Conservation (phyloP, 2,797 vertebrate genomes). For the Chrysocyon brachyurus region DNA sequence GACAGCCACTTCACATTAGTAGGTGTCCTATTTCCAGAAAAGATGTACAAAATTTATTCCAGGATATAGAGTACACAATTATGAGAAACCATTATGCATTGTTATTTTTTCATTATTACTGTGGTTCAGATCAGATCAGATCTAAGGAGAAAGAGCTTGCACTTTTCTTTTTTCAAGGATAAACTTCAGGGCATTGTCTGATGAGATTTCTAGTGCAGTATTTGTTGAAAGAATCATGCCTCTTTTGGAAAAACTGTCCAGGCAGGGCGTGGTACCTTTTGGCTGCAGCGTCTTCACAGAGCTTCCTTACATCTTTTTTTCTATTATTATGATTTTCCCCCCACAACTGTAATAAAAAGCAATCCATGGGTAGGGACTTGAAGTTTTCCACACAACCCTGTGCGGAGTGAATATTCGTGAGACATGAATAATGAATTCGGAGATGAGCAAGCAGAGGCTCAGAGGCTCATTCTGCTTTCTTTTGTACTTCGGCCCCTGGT, state of each 20-base stretch:
- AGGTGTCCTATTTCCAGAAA: neutral
- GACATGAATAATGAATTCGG: conserved; percentile 92
- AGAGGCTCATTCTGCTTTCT: conserved; percentile 81
- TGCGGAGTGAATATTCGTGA: conserved; percentile 81
- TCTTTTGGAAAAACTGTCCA: conserved; percentile 24
- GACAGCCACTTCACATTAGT: neutral
- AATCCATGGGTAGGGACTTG: conserved; percentile 69
- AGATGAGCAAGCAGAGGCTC: conserved; percentile 69
- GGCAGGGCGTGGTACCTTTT: conserved; percentile 66
- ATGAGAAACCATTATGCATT: neutral
- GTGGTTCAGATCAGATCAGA: conserved; percentile 53
- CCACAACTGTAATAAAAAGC: conserved; percentile 81
- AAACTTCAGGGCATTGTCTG: conserved; percentile 42
- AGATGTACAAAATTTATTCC: neutral
- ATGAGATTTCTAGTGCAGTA: conserved; percentile 34
- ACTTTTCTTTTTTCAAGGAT: conserved; percentile 16
- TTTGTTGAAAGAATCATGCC: conserved; percentile 46
- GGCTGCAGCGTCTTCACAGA: conserved; percentile 59
- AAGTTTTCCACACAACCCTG: conserved; percentile 82
- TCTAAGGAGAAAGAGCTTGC: conserved; percentile 17
- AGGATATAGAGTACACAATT: neutral
- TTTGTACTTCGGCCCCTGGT: conserved; percentile 87
- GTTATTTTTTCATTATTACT: conserved; percentile 52
- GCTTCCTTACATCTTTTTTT: conserved; percentile 60
- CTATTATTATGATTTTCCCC: neutral